Percentiles rank a stretch among this genome's conserved stretches.
These are phyloP conservation scores for Erebia epiphron DNA, from an alignment of 2,888 invertebrate species.

Conservation along the genomic window DNA sequence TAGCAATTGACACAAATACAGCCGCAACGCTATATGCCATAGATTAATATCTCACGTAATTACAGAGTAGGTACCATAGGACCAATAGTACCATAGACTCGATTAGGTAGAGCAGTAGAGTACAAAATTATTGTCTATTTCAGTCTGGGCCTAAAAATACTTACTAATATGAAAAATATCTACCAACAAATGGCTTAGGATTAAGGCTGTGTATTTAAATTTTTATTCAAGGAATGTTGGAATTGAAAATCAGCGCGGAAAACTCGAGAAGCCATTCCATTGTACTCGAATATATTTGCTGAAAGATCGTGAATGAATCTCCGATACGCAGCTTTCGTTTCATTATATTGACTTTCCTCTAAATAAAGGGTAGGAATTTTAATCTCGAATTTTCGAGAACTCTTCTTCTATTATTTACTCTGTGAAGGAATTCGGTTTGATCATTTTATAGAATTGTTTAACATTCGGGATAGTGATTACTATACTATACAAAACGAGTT, in stretches of 20 bases:
- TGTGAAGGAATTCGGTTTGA: constrained; percentile 36
- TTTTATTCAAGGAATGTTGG: constrained; percentile 17
- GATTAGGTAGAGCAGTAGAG: too few species aligned
- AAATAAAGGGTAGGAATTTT: constrained; percentile 44
- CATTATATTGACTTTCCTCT: constrained; percentile 42
- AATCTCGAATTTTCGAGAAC: constrained; percentile 41
- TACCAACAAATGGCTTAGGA: neutral
- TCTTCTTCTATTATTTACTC: constrained; percentile 43
- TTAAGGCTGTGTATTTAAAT: constrained; percentile 15
- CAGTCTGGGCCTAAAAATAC: too few species aligned
- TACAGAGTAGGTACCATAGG: too few species aligned
- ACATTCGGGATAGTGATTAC: neutral
- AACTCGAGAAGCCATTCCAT: constrained; percentile 34
- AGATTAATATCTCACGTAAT: too few species aligned
- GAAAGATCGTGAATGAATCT: constrained; percentile 38
- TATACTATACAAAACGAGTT: neutral
- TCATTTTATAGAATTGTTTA: neutral
- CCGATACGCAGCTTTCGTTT: constrained; percentile 40
- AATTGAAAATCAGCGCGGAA: constrained; percentile 28
- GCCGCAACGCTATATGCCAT: too few species aligned
- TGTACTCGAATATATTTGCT: constrained; percentile 42
- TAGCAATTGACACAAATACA: too few species aligned
- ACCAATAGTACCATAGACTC: too few species aligned
- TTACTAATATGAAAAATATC: neutral
- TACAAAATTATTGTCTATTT: too few species aligned